Evolutionary conservation across 1,140 invertebrate genomes (phyloP).

Genomic region (Heliothis subflexa): DNA sequence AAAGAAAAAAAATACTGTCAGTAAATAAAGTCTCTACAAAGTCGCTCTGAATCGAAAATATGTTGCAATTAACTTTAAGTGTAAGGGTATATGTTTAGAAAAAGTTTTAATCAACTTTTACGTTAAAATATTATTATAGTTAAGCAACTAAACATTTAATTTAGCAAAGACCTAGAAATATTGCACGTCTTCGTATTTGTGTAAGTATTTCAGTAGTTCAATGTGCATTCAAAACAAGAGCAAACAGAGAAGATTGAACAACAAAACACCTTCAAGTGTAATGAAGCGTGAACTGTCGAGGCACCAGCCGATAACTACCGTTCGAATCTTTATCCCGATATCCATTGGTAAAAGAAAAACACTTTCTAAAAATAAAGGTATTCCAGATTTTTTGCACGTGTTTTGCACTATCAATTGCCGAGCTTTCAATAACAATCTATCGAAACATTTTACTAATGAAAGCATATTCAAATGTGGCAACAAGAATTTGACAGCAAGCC

Average conservation of each 20-base stretch:
- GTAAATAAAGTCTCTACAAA: too few relatives aligned
- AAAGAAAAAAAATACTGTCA: constrained; percentile 14
- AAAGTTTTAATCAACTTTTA: too few relatives aligned
- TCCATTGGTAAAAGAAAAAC: neutral
- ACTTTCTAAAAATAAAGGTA: neutral
- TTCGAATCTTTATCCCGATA: neutral
- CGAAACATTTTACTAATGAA: constrained; percentile 22
- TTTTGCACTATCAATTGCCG: constrained; percentile 10
- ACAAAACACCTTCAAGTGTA: constrained; percentile 11
- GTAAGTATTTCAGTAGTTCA: constrained; percentile 4
- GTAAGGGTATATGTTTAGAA: too few relatives aligned
- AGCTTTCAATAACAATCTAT: constrained; percentile 26
- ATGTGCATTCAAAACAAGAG: neutral
- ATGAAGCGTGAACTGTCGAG: constrained; percentile 4
- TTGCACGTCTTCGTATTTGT: neutral
- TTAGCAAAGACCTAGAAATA: neutral
- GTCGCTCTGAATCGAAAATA: neutral
- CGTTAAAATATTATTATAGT: too few relatives aligned
- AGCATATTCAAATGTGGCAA: constrained; percentile 12
- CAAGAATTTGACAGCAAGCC: constrained; percentile 32
- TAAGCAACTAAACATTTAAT: too few relatives aligned
- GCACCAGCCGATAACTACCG: constrained; percentile 18
- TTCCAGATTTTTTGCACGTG: neutral
- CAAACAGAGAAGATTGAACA: neutral
- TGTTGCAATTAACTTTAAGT: neutral